Evolutionary conservation across 2,113 vertebrate genomes (phyloP), one percentile per base, ranked within the genome.

Genomic region (Pygoscelis antarcticus): DNA sequence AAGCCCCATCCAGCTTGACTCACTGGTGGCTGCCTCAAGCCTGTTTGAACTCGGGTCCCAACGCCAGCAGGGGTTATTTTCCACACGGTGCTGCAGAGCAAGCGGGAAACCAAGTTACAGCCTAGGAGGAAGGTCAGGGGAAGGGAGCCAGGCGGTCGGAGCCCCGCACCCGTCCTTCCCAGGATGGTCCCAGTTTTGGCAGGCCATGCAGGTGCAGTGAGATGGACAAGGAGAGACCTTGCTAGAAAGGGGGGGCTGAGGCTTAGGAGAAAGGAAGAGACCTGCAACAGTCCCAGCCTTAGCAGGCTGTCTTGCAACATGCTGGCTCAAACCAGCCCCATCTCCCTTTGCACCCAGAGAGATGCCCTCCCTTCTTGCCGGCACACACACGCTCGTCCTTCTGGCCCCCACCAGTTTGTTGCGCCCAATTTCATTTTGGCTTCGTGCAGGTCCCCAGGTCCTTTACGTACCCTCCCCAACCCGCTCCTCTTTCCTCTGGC

Each of bases 111-210:
- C 6, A 62, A 69, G 70, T 70, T 86, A 81, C 0, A 2, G 27
- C 42, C 1, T 2, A 94, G 76, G 34, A 90, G 34, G 11, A 74
- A 89, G 34, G 22, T 44, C 46, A 54, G 32, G 14, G 32, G 23
- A 92, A 75, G 44, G 40, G 34, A 83, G n/a, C 29, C 34, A 34
- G 11, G 16, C 0, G 1, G 42, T 20, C 11, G 9, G 47, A 91
- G 51, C 22, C 49, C 3, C 0, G 1, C 16, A 54, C 8, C 25
- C 2, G 0, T 46, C 52, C 25, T 71, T 79, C 54, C 66, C 34
- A 36, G 27, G 19, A 78, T 2, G 1, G 65, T 42, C n/a, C 17
- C 22, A 21, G 7, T 78, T 90, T 83, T 78, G 54, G 58, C 62
- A 89, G 78, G 49, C 38, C 23, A 18, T 14, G 42, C 22, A 71